phyloP scores from a whole-genome alignment of 1,140 invertebrate genomes.

The Drosophila rufa region DNA sequence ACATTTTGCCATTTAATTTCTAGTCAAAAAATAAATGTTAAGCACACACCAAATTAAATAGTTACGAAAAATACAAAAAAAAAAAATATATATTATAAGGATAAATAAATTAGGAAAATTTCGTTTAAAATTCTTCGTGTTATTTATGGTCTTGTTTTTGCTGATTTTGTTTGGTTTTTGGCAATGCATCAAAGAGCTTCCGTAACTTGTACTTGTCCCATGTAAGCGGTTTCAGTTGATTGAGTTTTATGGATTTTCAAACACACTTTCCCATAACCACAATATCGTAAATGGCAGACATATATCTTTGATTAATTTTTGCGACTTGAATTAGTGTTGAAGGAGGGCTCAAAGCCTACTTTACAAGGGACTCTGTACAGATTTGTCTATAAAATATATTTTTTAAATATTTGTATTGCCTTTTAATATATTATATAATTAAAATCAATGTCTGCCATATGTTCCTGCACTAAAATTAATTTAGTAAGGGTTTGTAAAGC shows the following conservation, averaged over 20 bases:
- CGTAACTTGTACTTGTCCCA: constrained; percentile 2
- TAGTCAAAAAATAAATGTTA: constrained; percentile 45
- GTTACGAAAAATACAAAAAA: constrained; percentile 11
- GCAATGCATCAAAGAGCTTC: constrained; percentile 37
- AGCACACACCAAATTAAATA: constrained; percentile 53
- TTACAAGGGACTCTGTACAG: too few species aligned
- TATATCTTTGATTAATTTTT: not conserved
- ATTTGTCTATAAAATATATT: too few species aligned
- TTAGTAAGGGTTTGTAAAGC: not conserved
- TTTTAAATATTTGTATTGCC: too few species aligned
- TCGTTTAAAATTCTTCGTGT: constrained; percentile 26
- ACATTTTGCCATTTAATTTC: constrained; percentile 62
- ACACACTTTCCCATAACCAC: constrained; percentile 19
- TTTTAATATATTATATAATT: not conserved
- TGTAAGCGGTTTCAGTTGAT: constrained; percentile 30
- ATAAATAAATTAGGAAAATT: constrained; percentile 14
- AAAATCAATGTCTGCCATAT: not conserved
- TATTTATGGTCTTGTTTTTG: constrained; percentile 40
- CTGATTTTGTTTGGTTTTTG: constrained; percentile 8
- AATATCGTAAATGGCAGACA: not conserved
- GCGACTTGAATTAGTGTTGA: not conserved
- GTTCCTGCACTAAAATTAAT: not conserved
- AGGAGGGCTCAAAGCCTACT: not conserved
- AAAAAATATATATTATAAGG: not conserved
- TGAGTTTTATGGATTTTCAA: constrained; percentile 22